Base-by-base conservation (phyloP, 2,113 vertebrate genomes). In the Tetrao urogallus region DNA sequence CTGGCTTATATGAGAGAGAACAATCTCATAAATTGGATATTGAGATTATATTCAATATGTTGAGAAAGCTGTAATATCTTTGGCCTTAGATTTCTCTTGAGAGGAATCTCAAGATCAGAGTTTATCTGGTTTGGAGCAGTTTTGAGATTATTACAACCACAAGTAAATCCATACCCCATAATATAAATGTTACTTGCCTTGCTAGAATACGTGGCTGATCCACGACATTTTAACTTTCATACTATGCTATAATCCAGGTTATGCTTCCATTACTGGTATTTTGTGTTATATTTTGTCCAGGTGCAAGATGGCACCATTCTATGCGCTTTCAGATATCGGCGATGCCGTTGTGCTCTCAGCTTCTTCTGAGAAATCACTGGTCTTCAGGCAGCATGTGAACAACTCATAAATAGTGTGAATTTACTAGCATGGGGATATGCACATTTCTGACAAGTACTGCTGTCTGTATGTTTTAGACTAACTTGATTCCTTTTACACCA, bases 381-480 rank as follows among this genome's bases (percentile, higher is more conserved):
- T 92, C 87, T 78, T 92, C 66, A 84, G 93, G 58, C 21, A 87
- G 13, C 54, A 47, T 88, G 69, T 89, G 77, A 91, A 89, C 70
- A 93, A 94, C 76, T 92, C 40, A 58, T 82, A 79, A 94, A 86
- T 65, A 90, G 78, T 56, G 11, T 38, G 47, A 75, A 57, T 92
- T 94, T 93, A 93, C 91, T 89, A 84, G 34, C 66, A 89, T 30
- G 81, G 34, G 87, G 78, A 75, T 91, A 87, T 81, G 85, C 81
- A 79, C 77, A 69, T 82, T 91, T 84, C 32, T 82, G 43, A 82
- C 70, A 92, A 82, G 78, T 47, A 38, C 71, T 87, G 17, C 81
- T 74, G 91, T 90, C 84, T 96, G 91, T 42, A 66, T 87, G 32
- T 84, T 64, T 78, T 82, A 92, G 61, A 75, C 56, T 34, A 81